A percentile compares a stretch with the other conserved stretches of the same genome.
These are phyloP conservation scores for Colistium nudipinnis DNA, from an alignment of 2,113 vertebrate species.

Conservation along the genomic window DNA sequence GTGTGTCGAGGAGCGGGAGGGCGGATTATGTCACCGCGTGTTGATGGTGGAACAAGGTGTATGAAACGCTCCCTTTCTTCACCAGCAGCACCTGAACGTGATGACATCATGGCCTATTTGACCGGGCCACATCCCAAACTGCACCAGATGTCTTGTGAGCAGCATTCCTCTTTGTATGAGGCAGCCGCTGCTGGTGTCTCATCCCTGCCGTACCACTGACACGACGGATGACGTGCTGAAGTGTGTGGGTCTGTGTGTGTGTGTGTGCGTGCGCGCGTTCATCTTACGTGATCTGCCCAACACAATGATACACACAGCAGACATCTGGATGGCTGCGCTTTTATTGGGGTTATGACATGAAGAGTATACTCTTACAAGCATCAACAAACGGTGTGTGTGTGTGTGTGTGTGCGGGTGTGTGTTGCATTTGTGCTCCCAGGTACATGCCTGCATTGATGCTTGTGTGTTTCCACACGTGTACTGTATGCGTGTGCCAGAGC, in stretches of 20 bases:
- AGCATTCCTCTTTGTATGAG: slow-evolving; percentile 64
- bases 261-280: slow-evolving; percentile 34
- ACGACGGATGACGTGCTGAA: slow-evolving; percentile 23
- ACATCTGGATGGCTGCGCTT: slow-evolving; percentile 70
- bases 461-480: slow-evolving; percentile 28
- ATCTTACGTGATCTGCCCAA: slow-evolving; percentile 39
- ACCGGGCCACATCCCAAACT: slow-evolving; percentile 33
- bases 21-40: not conserved
- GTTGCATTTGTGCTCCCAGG: slow-evolving; percentile 29
- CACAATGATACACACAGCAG: slow-evolving; percentile 49
- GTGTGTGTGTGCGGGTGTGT: slow-evolving; percentile 20
- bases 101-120: slow-evolving; percentile 42
- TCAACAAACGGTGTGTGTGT: slow-evolving; percentile 50
- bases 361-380: slow-evolving; percentile 73
- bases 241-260: not conserved
- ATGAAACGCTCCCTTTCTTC: slow-evolving; percentile 7
- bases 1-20: not conserved
- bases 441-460: slow-evolving; percentile 34
- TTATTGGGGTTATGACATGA: slow-evolving; percentile 73
- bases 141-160: slow-evolving; percentile 36
- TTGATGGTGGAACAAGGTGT: not conserved
- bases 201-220: slow-evolving; percentile 33
- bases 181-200: slow-evolving; percentile 38
- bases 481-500: slow-evolving; percentile 34
- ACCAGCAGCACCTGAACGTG: slow-evolving; percentile 33